Evolutionary conservation across 2,113 vertebrate genomes (phyloP), one percentile per base, ranked within the genome.

Genomic region (Nansenia antarctica): DNA sequence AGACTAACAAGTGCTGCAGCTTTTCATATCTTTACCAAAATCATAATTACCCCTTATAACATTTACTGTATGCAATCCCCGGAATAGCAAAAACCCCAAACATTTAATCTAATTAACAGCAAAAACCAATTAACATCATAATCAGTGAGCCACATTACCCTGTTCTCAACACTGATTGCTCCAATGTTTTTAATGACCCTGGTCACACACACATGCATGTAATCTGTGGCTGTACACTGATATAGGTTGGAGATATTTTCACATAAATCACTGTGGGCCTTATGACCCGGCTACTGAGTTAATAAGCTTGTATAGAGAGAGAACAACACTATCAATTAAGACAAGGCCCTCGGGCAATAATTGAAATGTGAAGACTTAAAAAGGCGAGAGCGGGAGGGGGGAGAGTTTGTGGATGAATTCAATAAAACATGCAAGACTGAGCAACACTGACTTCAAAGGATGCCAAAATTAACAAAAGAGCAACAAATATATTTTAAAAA

Each of bases 271-370:
- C 65, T 74, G 69, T 72, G 67, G 79, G 74, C 80, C 39, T 65
- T 35, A 78, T 70, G 58, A 74, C 47, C 30, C 39, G 35, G 27
- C 42, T 65, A 52, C 31, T 63, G 66, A 68, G 69, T 64, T 77
- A 81, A 81, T 81, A 65, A 80, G 72, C 61, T 63, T 80, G 69
- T 42, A 68, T 69, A 31, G 57, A 52, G 62, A 68, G 63, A 63
- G 60, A 73, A 59, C 62, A 71, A 68, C 67, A 63, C 27, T 63
- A 64, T 78, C 24, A 74, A 67, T 70, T 69, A 57, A 35, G 18
- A 6, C 14, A 31, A 27, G 34, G 34, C 52, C 65, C 74, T 35
- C 26, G 24, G 65, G 70, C 63, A 29, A 52, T 69, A 65, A 69
- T 79, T 81, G 69, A 76, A 78, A 80, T 60, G 30, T 75, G 60